Percentiles rank a stretch among this genome's conserved stretches.
These are phyloP conservation scores for Hyposoter didymator DNA, from an alignment of 2,888 invertebrate species.

Conservation along the genomic window DNA sequence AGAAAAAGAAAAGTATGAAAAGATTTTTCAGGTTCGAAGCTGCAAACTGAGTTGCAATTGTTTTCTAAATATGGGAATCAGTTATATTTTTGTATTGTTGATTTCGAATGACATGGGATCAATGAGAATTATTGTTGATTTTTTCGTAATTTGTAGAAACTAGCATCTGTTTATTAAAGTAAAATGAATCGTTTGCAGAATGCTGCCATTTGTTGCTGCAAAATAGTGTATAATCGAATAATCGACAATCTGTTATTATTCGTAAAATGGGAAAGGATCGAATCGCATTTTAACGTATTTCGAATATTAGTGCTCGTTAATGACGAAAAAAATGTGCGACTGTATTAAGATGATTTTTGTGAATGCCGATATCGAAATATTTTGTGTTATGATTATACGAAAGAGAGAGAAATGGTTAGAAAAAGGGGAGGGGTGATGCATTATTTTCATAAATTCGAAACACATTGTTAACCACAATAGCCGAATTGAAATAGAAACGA, in stretches of 20 bases:
- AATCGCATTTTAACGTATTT: background rate
- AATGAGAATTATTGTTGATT: background rate
- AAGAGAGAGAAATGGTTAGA: background rate
- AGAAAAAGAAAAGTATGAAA: background rate
- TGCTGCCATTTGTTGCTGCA: background rate
- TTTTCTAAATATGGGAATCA: background rate
- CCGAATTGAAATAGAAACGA: background rate
- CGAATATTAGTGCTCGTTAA: background rate
- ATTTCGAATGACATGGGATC: background rate
- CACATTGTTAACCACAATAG: background rate
- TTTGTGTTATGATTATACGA: background rate
- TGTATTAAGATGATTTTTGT: background rate
- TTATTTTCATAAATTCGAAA: constrained; percentile 13
- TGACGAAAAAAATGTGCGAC: background rate
- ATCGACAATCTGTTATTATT: background rate
- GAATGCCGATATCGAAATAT: background rate
- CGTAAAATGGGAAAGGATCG: background rate
- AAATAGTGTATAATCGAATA: background rate
- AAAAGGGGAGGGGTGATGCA: background rate
- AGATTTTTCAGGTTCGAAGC: background rate
- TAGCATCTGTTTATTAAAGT: background rate
- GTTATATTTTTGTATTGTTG: background rate
- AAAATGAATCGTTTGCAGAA: background rate
- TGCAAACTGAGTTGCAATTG: background rate
- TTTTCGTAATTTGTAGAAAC: background rate